phyloP scores from a whole-genome alignment of 2,888 invertebrate species.

The Plebejus anna region DNA sequence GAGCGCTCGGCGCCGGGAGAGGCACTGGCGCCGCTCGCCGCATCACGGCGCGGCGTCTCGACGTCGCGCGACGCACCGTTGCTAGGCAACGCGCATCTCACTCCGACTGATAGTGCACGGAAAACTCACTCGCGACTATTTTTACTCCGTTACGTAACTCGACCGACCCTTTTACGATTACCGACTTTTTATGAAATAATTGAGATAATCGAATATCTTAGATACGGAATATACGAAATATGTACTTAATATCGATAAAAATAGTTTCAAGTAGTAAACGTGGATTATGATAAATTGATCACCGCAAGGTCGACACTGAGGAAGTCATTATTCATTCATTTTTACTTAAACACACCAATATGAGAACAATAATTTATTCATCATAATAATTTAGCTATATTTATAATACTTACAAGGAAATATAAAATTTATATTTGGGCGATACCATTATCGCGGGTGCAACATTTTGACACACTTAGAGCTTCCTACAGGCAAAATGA shows the following conservation, averaged over 20 bases:
- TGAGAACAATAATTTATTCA: neutral
- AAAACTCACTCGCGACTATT: slow-evolving; percentile 18
- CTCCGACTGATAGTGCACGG: slow-evolving; percentile 30
- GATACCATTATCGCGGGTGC: too few relatives aligned
- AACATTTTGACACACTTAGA: too few relatives aligned
- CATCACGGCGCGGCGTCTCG: slow-evolving; percentile 70
- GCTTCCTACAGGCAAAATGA: too few relatives aligned
- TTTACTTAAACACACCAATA: slow-evolving; percentile 9
- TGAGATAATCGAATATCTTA: neutral
- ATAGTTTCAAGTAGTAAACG: neutral
- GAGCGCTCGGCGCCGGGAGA: slow-evolving; percentile 51
- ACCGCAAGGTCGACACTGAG: neutral
- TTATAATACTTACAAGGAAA: neutral
- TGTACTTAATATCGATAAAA: neutral
- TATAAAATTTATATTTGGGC: neutral
- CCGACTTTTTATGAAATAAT: neutral
- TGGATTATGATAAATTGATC: slow-evolving; percentile 10
- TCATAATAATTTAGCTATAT: neutral
- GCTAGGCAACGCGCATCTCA: slow-evolving; percentile 60
- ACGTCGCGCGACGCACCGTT: slow-evolving; percentile 68
- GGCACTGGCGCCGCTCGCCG: slow-evolving; percentile 60
- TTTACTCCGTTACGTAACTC: slow-evolving; percentile 10
- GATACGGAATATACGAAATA: too few relatives aligned
- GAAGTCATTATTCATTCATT: slow-evolving; percentile 4
- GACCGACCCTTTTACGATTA: neutral